These are phyloP conservation scores for Scaptomyza graminum DNA, from an alignment of 1,140 invertebrate species.

Conservation along the genomic window DNA sequence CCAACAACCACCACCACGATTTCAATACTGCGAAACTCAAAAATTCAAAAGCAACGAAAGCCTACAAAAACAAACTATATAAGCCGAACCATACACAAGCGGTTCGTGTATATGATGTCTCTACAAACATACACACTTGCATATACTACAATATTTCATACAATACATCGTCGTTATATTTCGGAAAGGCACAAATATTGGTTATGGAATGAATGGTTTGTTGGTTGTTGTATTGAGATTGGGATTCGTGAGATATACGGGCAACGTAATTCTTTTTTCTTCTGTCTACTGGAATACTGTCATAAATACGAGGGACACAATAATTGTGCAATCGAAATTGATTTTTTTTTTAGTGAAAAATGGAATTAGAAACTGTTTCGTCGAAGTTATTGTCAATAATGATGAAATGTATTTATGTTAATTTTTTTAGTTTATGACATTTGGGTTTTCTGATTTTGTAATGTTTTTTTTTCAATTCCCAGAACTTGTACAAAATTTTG, in stretches of 20 bases:
- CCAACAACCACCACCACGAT: slow-evolving; percentile 68
- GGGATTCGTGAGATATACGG: slow-evolving; percentile 42
- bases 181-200: slow-evolving; percentile 54
- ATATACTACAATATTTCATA: slow-evolving; percentile 22
- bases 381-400: not conserved
- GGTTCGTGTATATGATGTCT: not conserved
- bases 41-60: slow-evolving; percentile 72
- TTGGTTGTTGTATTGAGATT: slow-evolving; percentile 49
- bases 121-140: slow-evolving; percentile 1
- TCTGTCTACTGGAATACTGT: not conserved
- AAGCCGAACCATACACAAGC: slow-evolving; percentile 22
- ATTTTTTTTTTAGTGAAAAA: slow-evolving; percentile 1
- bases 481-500: slow-evolving; percentile 7
- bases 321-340: slow-evolving; percentile 13
- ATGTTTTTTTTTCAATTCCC: slow-evolving; percentile 2
- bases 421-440: not conserved
- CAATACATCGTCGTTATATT: slow-evolving; percentile 53
- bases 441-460: not conserved
- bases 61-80: slow-evolving; percentile 75
- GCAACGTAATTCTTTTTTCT: slow-evolving; percentile 1
- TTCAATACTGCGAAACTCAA: slow-evolving; percentile 77
- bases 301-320: slow-evolving; percentile 27
- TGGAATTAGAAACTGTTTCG: not conserved
- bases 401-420: slow-evolving; percentile 1
- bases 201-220: slow-evolving; percentile 44